phyloP scores from a whole-genome alignment of 2,113 vertebrate genomes.

The Microcebus ravelobensis region DNA sequence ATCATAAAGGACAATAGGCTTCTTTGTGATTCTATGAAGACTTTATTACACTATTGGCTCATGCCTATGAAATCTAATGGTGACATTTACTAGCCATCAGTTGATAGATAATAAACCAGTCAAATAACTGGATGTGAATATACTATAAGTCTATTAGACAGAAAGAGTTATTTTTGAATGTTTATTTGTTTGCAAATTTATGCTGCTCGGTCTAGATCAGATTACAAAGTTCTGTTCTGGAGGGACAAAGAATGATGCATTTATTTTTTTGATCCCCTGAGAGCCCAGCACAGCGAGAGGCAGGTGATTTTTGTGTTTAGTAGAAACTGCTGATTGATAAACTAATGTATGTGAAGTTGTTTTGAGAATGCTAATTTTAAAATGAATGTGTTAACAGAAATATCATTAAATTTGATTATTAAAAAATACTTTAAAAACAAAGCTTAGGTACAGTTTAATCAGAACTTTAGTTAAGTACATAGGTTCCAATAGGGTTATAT shows the following conservation, averaged over 20 bases:
- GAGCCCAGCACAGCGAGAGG: background rate
- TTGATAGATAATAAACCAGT: background rate
- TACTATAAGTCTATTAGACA: background rate
- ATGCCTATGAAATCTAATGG: background rate
- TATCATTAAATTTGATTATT: background rate
- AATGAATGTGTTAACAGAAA: background rate
- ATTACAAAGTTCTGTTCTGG: background rate
- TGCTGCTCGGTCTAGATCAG: background rate
- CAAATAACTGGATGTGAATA: background rate
- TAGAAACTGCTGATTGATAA: slow-evolving; percentile 18
- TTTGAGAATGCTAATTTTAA: background rate
- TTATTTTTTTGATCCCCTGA: background rate
- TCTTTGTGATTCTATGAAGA: background rate
- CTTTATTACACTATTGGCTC: background rate
- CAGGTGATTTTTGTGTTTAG: background rate
- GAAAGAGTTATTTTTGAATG: background rate
- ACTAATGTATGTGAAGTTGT: background rate
- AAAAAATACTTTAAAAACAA: slow-evolving; percentile 38
- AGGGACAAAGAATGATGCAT: background rate
- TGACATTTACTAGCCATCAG: background rate
- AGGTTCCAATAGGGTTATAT: background rate
- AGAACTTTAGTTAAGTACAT: background rate
- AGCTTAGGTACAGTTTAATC: background rate
- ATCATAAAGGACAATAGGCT: background rate
- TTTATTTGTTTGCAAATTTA: background rate